Percentiles rank a stretch among this genome's conserved stretches.
Conservation (phyloP, 2,888 invertebrate species). For the Rhagonycha lutea region DNA sequence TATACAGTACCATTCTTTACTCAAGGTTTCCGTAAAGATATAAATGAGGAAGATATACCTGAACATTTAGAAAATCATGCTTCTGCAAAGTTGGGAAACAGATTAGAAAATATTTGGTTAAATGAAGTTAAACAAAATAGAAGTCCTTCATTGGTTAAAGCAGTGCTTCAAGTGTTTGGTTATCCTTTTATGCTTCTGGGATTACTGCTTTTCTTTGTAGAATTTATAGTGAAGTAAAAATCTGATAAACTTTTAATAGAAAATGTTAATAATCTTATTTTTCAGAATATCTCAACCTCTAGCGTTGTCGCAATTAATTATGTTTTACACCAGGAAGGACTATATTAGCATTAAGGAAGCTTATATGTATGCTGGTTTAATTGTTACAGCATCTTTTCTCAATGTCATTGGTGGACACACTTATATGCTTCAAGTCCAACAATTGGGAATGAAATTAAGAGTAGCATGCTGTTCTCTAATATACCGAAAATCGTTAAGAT, state of each 20-base stretch:
- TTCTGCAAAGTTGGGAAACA: conserved; percentile 65
- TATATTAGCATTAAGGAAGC: conserved; percentile 60
- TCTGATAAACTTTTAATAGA: neutral
- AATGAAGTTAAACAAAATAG: conserved; percentile 29
- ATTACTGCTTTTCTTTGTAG: conserved; percentile 19
- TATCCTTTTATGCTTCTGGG: conserved; percentile 35
- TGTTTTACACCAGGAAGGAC: conserved; percentile 48
- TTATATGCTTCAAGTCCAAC: conserved; percentile 85
- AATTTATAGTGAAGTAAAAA: neutral
- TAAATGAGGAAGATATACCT: conserved; percentile 58
- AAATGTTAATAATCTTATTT: conserved; percentile 25
- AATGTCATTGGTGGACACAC: conserved; percentile 86
- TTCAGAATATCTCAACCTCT: conserved; percentile 64
- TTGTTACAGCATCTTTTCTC: conserved; percentile 74
- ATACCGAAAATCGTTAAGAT: conserved; percentile 68
- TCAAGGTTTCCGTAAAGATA: conserved; percentile 54
- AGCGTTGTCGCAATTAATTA: conserved; percentile 54
- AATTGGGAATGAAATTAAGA: conserved; percentile 84
- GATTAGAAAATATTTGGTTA: conserved; percentile 59
- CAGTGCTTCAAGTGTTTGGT: conserved; percentile 40
- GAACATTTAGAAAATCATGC: conserved; percentile 60
- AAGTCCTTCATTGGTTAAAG: conserved; percentile 36
- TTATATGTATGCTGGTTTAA: conserved; percentile 76
- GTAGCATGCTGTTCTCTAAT: conserved; percentile 84
- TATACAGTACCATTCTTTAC: conserved; percentile 57